A percentile compares a stretch with the other conserved stretches of the same genome.
phyloP scores from a whole-genome alignment of 2,888 invertebrate species.

The Pachymerium ferrugineum region DNA sequence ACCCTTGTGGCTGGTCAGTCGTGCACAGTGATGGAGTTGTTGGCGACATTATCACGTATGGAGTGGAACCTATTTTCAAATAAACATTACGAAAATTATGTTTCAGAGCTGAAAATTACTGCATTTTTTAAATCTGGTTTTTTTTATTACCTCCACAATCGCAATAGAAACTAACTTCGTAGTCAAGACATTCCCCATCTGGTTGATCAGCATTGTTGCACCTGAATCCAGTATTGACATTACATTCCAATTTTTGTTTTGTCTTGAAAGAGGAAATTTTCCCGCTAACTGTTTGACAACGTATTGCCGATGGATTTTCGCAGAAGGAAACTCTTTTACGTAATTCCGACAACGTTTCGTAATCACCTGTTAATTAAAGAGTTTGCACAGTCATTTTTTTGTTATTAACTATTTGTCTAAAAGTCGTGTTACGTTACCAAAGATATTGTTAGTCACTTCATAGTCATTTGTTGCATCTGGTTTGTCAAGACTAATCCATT shows the following conservation, averaged over 20 bases:
- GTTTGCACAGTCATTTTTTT: constrained; percentile 32
- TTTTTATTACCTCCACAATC: constrained; percentile 38
- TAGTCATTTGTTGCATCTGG: constrained; percentile 36
- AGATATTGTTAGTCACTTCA: constrained; percentile 35
- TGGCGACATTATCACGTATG: not conserved
- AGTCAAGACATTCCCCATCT: constrained; percentile 40
- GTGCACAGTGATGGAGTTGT: constrained; percentile 33
- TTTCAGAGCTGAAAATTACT: not conserved
- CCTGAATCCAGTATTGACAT: constrained; percentile 35
- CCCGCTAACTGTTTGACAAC: constrained; percentile 44
- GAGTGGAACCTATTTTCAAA: not conserved
- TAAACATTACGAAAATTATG: not conserved
- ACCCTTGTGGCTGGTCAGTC: constrained; percentile 37
- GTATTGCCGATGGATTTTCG: constrained; percentile 39
- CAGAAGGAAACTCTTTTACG: constrained; percentile 39
- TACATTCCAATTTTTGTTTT: constrained; percentile 40
- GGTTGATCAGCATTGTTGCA: constrained; percentile 39
- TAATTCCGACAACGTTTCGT: constrained; percentile 40
- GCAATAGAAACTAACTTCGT: constrained; percentile 42
- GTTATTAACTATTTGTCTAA: constrained; percentile 35
- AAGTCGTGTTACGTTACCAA: constrained; percentile 34
- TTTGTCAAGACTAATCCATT: constrained; percentile 42
- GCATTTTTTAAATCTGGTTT: too few relatives aligned
- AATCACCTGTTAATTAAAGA: constrained; percentile 37
- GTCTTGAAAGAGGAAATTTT: constrained; percentile 40